phyloP scores from a whole-genome alignment of 2,888 invertebrate genomes.

The Camponotus fellah region DNA sequence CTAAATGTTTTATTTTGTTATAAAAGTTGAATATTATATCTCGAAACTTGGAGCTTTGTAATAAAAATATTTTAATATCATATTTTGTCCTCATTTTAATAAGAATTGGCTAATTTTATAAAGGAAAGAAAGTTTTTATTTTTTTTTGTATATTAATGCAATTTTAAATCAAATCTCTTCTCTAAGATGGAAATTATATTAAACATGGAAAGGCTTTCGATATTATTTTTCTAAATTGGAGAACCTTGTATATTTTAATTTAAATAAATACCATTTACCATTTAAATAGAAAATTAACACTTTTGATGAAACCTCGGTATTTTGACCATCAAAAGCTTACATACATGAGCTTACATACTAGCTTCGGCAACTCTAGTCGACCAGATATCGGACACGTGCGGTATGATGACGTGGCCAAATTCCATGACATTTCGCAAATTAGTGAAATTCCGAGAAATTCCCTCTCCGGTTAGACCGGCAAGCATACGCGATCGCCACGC shows the following conservation, averaged over 20 bases:
- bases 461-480: conserved; percentile 13
- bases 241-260: background rate
- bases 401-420: conserved; percentile 54
- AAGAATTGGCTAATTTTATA: too few species aligned
- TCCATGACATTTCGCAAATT: conserved; percentile 67
- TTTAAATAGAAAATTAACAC: background rate
- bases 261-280: background rate
- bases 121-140: too few species aligned
- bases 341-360: background rate
- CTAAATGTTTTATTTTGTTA: too few species aligned
- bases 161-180: too few species aligned
- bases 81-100: too few species aligned
- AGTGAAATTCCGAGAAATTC: conserved; percentile 67
- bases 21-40: too few species aligned
- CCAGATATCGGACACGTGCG: conserved; percentile 51
- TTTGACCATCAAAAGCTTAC: conserved; percentile 30
- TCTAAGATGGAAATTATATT: background rate
- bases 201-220: background rate
- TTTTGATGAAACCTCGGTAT: background rate
- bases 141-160: too few species aligned
- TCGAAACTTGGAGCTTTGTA: too few species aligned
- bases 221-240: background rate
- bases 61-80: too few species aligned
- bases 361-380: conserved; percentile 30
- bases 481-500: conserved; percentile 30